phyloP scores from a whole-genome alignment of 2,113 vertebrate species.

The Thunnus maccoyii region DNA sequence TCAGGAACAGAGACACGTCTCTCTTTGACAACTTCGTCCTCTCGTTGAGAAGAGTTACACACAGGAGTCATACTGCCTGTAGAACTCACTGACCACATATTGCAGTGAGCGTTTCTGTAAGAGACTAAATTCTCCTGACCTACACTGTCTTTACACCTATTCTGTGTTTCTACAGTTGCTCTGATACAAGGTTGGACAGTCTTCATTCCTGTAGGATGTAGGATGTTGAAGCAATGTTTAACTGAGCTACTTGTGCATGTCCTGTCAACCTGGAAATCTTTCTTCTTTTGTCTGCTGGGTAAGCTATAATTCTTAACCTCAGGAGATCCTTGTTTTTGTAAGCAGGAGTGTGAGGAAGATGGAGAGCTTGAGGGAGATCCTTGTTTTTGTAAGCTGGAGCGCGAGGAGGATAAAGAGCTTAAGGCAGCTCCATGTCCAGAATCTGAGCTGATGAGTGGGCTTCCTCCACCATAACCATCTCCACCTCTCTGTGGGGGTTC shows the following conservation, averaged over 20 bases:
- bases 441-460: conserved; percentile 50
- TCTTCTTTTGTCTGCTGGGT: neutral
- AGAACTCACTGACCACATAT: conserved; percentile 58
- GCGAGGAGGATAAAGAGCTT: conserved; percentile 49
- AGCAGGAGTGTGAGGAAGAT: conserved; percentile 42
- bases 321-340: conserved; percentile 3
- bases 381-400: conserved; percentile 33
- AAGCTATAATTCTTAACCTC: neutral
- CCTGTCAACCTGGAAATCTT: neutral
- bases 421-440: conserved; percentile 67
- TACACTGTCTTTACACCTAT: neutral
- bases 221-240: neutral
- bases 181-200: neutral
- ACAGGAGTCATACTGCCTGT: conserved; percentile 37
- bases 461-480: neutral
- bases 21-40: conserved; percentile 50
- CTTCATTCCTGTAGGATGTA: neutral
- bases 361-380: conserved; percentile 32
- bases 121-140: neutral
- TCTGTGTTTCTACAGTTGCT: neutral
- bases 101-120: conserved; percentile 8
- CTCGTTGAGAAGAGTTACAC: conserved; percentile 59
- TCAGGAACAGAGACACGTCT: conserved; percentile 60
- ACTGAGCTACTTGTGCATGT: fast-evolving
- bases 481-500: conserved; percentile 24